Percentiles rank a stretch among this genome's conserved stretches.
These are phyloP conservation scores for Stenotaenia linearis DNA, from an alignment of 2,888 invertebrate genomes.

Conservation along the genomic window DNA sequence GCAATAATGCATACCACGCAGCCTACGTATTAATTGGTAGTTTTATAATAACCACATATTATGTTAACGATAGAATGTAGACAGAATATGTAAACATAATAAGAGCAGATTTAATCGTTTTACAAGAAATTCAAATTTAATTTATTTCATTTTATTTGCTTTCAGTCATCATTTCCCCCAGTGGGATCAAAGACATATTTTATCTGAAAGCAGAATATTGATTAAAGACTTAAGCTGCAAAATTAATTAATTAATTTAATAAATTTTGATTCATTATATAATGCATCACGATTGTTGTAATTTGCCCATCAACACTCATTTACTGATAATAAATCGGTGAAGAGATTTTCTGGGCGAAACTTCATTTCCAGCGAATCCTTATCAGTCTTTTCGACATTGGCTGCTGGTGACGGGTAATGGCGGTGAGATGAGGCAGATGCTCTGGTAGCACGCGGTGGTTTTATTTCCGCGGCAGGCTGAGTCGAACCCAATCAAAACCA, in stretches of 20 bases:
- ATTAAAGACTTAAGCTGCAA: not conserved
- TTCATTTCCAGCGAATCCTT: conserved; percentile 12
- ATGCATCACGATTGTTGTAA: conserved; percentile 14
- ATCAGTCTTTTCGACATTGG: conserved; percentile 11
- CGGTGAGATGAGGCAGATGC: conserved; percentile 21
- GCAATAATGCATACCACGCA: not conserved
- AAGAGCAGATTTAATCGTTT: not conserved
- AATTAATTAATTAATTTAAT: not conserved
- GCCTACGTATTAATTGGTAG: not conserved
- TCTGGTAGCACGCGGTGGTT: conserved; percentile 26
- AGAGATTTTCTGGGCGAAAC: not conserved
- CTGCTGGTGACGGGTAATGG: conserved; percentile 7
- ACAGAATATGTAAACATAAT: too few relatives aligned
- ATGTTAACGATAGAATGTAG: not conserved
- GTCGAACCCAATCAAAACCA: conserved; percentile 26
- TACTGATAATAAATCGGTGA: not conserved
- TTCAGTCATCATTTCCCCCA: not conserved
- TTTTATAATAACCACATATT: not conserved
- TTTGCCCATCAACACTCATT: conserved; percentile 23
- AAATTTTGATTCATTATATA: not conserved
- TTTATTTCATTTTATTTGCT: not conserved
- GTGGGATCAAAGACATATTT: not conserved
- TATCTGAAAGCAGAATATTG: not conserved
- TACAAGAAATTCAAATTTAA: not conserved
- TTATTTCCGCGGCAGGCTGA: conserved; percentile 16